Conservation (phyloP, 2,888 invertebrate species). For the Apamea crenata region DNA sequence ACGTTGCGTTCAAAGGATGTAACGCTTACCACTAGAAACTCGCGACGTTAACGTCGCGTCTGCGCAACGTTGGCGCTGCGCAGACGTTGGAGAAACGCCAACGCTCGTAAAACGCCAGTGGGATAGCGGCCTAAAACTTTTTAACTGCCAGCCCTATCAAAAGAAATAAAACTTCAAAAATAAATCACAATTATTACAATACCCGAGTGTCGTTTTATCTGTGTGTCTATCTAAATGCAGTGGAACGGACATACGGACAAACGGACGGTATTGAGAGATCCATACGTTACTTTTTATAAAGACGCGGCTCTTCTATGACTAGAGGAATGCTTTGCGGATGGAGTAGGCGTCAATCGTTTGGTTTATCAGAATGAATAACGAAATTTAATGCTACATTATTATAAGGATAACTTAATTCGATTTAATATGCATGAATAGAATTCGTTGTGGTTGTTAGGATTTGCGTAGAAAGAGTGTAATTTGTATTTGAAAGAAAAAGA, state of each 20-base stretch:
- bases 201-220: slow-evolving; percentile 80
- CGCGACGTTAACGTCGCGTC: no score
- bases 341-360: slow-evolving; percentile 69
- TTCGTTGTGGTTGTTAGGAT: not conserved
- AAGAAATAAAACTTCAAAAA: slow-evolving; percentile 73
- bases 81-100: no score
- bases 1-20: no score
- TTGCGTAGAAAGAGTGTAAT: not conserved
- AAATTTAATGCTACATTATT: slow-evolving; percentile 58
- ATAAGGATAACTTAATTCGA: slow-evolving; percentile 47
- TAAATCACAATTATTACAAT: slow-evolving; percentile 86
- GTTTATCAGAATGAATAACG: slow-evolving; percentile 60
- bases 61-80: no score
- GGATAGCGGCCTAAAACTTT: no score
- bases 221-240: slow-evolving; percentile 83
- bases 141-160: slow-evolving; percentile 59
- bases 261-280: slow-evolving; percentile 80
- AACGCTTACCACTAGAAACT: no score
- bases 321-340: slow-evolving; percentile 66
- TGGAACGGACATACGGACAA: slow-evolving; percentile 75
- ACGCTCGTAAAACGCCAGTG: no score
- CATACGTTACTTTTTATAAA: slow-evolving; percentile 76
- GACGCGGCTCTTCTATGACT: slow-evolving; percentile 61
- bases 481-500: not conserved
- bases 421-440: not conserved